These are phyloP conservation scores for Coptodon bakossiorum DNA, from an alignment of 2,113 vertebrate species.

Conservation along the genomic window DNA sequence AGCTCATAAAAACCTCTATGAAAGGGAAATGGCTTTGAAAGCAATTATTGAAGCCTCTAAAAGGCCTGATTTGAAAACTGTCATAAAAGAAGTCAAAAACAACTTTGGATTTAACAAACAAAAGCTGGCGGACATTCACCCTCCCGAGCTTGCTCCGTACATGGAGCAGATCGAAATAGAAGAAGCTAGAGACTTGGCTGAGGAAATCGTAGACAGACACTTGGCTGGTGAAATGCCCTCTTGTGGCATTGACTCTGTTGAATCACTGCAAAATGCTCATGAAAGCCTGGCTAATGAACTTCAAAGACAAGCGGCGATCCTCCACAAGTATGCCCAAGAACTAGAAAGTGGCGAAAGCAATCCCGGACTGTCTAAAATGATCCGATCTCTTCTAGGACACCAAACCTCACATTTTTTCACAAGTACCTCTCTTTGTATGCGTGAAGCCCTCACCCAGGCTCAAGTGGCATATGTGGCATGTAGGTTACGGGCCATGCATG, in stretches of 20 bases:
- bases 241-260: constrained; percentile 58
- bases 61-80: constrained; percentile 73
- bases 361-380: constrained; percentile 73
- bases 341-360: constrained; percentile 69
- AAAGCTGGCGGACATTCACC: constrained; percentile 54
- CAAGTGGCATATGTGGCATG: constrained; percentile 88
- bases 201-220: constrained; percentile 65
- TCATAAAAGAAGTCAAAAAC: constrained; percentile 76
- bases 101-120: constrained; percentile 59
- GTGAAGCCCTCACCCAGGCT: constrained; percentile 86
- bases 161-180: constrained; percentile 68
- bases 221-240: constrained; percentile 28
- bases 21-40: constrained; percentile 77
- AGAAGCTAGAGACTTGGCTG: constrained; percentile 50
- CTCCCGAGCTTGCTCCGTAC: constrained; percentile 63
- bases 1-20: constrained; percentile 75
- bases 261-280: constrained; percentile 68
- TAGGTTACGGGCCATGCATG: constrained; percentile 76
- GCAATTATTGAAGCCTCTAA: constrained; percentile 74
- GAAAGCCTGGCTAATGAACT: constrained; percentile 83
- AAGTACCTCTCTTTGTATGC: constrained; percentile 78
- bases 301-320: constrained; percentile 78
- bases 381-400: constrained; percentile 65
- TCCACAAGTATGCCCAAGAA: constrained; percentile 78
- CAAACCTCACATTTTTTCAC: constrained; percentile 62